Evolutionary conservation across 2,113 vertebrate genomes (phyloP).

Genomic region (Progne subis): DNA sequence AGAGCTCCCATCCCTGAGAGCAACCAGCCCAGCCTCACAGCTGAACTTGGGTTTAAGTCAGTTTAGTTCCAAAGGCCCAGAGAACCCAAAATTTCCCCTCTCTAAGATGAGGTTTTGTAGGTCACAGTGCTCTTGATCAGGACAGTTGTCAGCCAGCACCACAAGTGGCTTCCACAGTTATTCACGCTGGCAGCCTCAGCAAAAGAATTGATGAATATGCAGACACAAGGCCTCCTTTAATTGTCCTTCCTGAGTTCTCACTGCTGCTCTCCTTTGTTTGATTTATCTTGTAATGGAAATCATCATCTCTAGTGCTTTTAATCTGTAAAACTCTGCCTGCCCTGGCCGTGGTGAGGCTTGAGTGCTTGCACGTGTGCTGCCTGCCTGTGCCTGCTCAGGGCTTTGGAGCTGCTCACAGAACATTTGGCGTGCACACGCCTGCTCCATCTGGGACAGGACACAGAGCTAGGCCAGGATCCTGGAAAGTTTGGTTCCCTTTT

Average conservation of each 20-base stretch:
- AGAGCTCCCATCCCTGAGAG: background rate
- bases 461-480: rapidly evolving
- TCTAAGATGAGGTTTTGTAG: background rate
- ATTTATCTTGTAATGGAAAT: background rate
- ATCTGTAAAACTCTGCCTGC: background rate
- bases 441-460: background rate
- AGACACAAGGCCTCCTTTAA: background rate
- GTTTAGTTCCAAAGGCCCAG: background rate
- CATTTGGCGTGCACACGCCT: background rate
- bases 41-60: background rate
- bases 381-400: background rate
- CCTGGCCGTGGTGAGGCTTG: rapidly evolving
- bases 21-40: background rate
- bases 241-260: background rate
- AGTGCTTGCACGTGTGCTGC: background rate
- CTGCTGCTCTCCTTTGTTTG: background rate
- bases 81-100: background rate
- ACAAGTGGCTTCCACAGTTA: background rate
- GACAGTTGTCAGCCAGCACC: background rate
- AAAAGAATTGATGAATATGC: background rate
- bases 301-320: background rate
- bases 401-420: background rate
- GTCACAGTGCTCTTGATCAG: background rate
- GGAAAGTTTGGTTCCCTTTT: background rate
- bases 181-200: background rate